phyloP scores from a whole-genome alignment of 92 coral and sea anemone genomes.

The Virgularia gustaviana region DNA sequence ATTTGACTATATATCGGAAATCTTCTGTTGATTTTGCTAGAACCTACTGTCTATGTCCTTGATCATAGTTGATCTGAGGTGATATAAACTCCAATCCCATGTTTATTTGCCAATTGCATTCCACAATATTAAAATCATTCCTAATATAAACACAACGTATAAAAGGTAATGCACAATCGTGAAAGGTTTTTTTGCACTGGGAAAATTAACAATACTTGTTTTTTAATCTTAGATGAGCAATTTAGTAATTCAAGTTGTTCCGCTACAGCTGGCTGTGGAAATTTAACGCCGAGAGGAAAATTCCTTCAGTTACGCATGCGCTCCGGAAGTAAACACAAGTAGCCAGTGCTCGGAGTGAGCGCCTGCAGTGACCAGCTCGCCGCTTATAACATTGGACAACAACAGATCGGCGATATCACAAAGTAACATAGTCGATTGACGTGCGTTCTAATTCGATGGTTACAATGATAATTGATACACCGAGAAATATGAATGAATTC shows the following conservation, averaged over 20 bases:
- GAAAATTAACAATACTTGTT: too few species aligned
- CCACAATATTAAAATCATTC: slow-evolving; percentile 16
- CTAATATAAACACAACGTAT: not conserved
- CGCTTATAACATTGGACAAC: not conserved
- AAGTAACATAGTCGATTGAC: not conserved
- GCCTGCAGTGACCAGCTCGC: not conserved
- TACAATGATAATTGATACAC: slow-evolving; percentile 3
- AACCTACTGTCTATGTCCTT: not conserved
- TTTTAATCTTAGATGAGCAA: too few species aligned
- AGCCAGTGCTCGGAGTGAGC: not conserved
- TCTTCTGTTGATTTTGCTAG: not conserved
- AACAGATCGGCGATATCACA: not conserved
- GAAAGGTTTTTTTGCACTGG: not conserved
- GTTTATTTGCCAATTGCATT: slow-evolving; percentile 24
- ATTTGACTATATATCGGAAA: not conserved
- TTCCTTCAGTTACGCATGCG: slow-evolving; percentile 31
- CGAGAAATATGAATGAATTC: not conserved
- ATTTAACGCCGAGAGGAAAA: not conserved
- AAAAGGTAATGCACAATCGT: not conserved
- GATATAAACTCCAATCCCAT: slow-evolving; percentile 17
- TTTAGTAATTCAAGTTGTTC: too few species aligned
- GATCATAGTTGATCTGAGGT: slow-evolving; percentile 25
- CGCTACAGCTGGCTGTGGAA: not conserved
- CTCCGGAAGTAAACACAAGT: slow-evolving; percentile 21
- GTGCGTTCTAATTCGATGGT: not conserved